Evolutionary conservation across 2,113 vertebrate species (phyloP), one percentile per base, ranked within the genome.

Genomic region (Thryonomys swinderianus): DNA sequence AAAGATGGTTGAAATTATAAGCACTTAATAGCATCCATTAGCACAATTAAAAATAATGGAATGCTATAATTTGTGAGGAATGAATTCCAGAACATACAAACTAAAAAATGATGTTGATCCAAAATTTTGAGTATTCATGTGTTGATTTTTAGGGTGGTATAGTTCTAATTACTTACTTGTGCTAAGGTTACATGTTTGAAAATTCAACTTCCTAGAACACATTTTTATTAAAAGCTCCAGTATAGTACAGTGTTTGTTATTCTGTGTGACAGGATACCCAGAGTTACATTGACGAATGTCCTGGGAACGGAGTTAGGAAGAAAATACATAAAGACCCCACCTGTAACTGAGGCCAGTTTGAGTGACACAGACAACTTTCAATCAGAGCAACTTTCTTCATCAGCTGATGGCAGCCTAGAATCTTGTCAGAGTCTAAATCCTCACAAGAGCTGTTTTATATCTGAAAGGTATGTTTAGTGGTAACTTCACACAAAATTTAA

Each of bases 261-360:
- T 98, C 96, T 98, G 91, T 98, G 94, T 98, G 97, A 97, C 98
- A 99, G 98, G 98, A 98, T 98, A 98, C 98, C 98, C 97, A 98
- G 98, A 98, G 97, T 99, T 98, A 98, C 98, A 96, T 98, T 99
- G 98, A 98, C 96, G 96, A 98, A 99, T 97, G 93, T 99, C 94
- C 97, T 98, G 98, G 95, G 97, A 98, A 98, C 91, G 92, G 98
- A 98, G 97, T 96, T 98, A 98, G 98, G 98, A 98, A 98, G 98
- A 98, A 98, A 98, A 97, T 98, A 98, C 51, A 93, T 96, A 96
- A 97, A 97, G 97, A 93, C 2, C 13, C 97, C 94, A 57, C 94
- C 76, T 98, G 96, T 97, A 97, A 97, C 97, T 97, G 97, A 95
- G 97, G 96, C 94, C 98, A 97, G 69, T 97, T 97, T 98, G 98